Evolutionary conservation across 2,113 vertebrate genomes (phyloP), one percentile per base, ranked within the genome.

Genomic region (Scomber scombrus): DNA sequence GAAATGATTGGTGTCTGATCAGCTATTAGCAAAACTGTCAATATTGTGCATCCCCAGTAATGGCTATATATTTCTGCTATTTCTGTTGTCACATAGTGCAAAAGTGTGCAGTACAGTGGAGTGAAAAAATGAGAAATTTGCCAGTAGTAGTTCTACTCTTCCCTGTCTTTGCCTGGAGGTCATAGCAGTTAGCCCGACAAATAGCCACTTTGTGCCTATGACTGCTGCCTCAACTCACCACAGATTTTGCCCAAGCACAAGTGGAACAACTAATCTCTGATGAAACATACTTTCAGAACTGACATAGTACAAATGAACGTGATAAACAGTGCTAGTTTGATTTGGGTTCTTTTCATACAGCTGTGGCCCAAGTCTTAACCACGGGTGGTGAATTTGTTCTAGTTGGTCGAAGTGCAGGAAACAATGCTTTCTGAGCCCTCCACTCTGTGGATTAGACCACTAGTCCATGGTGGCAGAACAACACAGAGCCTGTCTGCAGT

Each of bases 181-280:
- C 46, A 13, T 14, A 1, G 47, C 46, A 57, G 55, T 43, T 63
- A 73, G 50, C 15, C 57, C 16, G 6, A 21, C 57, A 57, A 12
- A 62, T 18, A 67, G 23, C 47, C 72, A 58, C 70, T 58, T 60
- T 70, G 12, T 7, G 5, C 26, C 23, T 26, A 26, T 26, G 23
- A 26, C 23, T 26, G 23, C 23, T 26, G 23, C 2, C 55, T 80
- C 58, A 45, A 46, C 29, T 19, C 9, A 7, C 9, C 9, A 21
- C 23, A 23, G 10, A 50, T 31, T 46, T 23, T 1, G 0, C 29
- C 26, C 3, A 14, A 23, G 13, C 43, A 26, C 5, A n/a, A 49
- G 43, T 57, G 64, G 40, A 57, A 70, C 29, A 52, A 13, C 7
- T 8, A 51, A 56, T 56, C 6, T 55, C 34, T 26, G 6, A 58